Evolutionary conservation across 2,888 invertebrate species (phyloP).

Genomic region (Agelastica alni): DNA sequence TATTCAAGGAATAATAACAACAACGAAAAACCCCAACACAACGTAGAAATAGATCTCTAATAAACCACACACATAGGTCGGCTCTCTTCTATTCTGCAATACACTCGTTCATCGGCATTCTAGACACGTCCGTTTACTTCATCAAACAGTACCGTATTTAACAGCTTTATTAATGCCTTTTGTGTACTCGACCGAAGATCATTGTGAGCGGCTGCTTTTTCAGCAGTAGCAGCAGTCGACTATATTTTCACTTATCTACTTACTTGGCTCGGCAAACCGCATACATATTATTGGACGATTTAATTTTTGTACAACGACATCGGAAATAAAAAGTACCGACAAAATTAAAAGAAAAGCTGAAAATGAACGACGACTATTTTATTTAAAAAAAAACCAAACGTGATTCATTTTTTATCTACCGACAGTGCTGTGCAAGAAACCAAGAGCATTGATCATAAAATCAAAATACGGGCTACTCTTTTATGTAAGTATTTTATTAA

Average conservation of each 20-base stretch:
- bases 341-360: background rate
- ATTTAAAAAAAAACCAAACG: no score
- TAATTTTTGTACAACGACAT: background rate
- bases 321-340: background rate
- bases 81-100: slow-evolving; percentile 14
- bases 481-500: no score
- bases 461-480: no score
- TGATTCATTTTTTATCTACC: no score
- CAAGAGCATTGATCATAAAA: no score
- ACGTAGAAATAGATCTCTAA: slow-evolving; percentile 19
- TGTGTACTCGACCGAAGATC: slow-evolving; percentile 23
- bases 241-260: background rate
- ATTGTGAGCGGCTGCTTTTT: slow-evolving; percentile 25
- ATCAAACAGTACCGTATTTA: slow-evolving; percentile 39
- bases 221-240: background rate
- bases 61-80: slow-evolving; percentile 22
- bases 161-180: slow-evolving; percentile 42
- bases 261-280: background rate
- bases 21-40: slow-evolving; percentile 5
- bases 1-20: slow-evolving; percentile 15
- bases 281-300: background rate
- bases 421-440: no score
- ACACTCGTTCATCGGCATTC: slow-evolving; percentile 12
- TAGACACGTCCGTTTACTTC: slow-evolving; percentile 24
- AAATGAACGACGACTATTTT: no score